These are phyloP conservation scores for Platichthys flesus DNA, from an alignment of 2,113 vertebrate species.

Conservation along the genomic window DNA sequence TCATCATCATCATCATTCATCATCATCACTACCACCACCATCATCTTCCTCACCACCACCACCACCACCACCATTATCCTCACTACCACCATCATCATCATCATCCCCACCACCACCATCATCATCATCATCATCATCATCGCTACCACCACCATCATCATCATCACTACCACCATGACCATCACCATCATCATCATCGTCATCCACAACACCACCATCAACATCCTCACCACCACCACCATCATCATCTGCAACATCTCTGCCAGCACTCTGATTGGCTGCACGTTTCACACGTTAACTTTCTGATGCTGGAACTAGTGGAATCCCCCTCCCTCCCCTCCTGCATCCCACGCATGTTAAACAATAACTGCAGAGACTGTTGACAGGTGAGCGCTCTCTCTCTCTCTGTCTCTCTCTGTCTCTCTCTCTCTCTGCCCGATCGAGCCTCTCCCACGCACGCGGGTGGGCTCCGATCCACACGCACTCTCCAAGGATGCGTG, in stretches of 20 bases:
- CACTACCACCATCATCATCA: background rate
- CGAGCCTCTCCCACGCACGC: background rate
- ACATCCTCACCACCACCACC: background rate
- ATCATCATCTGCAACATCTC: background rate
- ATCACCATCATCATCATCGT: background rate
- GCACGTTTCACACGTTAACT: conserved; percentile 16
- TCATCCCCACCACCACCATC: background rate
- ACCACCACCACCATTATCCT: background rate
- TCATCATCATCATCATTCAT: background rate
- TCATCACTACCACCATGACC: background rate
- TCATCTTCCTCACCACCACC: background rate
- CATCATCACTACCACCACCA: background rate
- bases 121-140: background rate
- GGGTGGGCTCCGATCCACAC: background rate
- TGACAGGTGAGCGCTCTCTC: conserved; percentile 45
- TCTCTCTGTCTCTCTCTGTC: background rate
- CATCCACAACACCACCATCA: background rate
- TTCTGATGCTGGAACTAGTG: conserved; percentile 23
- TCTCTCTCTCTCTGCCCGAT: conserved; percentile 6
- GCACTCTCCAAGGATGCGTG: background rate
- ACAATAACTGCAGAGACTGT: conserved; percentile 30
- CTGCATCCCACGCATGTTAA: conserved; percentile 9
- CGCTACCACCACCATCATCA: background rate
- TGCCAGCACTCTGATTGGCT: background rate
- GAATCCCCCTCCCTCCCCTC: conserved; percentile 21